These are phyloP conservation scores for Orthosia incerta DNA, from an alignment of 2,888 invertebrate genomes.

Conservation along the genomic window DNA sequence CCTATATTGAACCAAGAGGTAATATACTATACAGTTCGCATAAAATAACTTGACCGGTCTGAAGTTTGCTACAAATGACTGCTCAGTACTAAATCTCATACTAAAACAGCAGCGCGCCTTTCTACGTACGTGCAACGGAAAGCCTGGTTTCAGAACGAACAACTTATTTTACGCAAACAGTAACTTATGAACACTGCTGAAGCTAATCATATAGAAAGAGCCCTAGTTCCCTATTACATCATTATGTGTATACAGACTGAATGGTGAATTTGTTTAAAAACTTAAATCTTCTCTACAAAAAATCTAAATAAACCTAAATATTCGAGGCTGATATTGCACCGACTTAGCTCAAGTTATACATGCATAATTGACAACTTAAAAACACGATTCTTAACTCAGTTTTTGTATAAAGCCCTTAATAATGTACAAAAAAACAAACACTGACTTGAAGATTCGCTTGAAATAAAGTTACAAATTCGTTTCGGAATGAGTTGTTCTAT, in stretches of 20 bases:
- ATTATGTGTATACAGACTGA: background rate
- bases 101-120: too few relatives aligned
- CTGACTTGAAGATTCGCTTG: slow-evolving; percentile 7
- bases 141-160: too few relatives aligned
- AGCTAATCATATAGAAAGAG: background rate
- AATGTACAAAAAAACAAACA: slow-evolving; percentile 4
- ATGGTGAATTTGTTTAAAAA: background rate
- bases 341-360: background rate
- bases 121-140: too few relatives aligned
- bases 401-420: background rate
- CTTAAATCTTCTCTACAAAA: background rate
- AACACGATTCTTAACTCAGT: background rate
- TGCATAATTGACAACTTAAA: background rate
- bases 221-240: background rate
- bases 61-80: too few relatives aligned
- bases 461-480: background rate
- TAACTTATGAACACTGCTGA: background rate
- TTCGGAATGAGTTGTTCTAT: background rate
- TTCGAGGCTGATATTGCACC: background rate
- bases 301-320: background rate
- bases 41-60: too few relatives aligned
- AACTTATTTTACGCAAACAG: too few relatives aligned
- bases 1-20: background rate
- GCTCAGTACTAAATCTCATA: too few relatives aligned
- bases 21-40: background rate